Base-by-base conservation (phyloP, 2,888 invertebrate genomes). In the Drosophila kokeensis region DNA sequence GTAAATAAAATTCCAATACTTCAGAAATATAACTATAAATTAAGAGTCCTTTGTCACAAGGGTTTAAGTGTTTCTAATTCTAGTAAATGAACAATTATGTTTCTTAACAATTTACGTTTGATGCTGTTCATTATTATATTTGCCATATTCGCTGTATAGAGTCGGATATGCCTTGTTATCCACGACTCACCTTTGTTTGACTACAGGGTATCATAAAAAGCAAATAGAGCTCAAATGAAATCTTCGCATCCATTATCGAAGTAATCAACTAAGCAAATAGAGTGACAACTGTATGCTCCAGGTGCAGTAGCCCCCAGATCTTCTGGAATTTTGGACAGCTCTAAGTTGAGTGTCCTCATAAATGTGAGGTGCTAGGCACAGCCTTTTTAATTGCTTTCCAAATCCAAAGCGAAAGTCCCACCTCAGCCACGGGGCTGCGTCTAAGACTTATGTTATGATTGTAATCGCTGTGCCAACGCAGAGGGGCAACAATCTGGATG, bases 311-410 rank as follows among this genome's bases (percentile, higher is more conserved):
- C 27, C 52, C 32, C 27, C 40, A 42, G 62, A 42, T 34, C 50
- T 68, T 50, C 30, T 45, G 8, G 8, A 40, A 40, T 10, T 40
- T 4, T n/a, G 36, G 40, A 21, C 32, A 52, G 34, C 32, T 38
- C 13, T 38, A n/a, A 27, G 30, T 21, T 30, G 15, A 7, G 45
- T 24, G 58, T 52, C 10, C 59, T 55, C 73, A 78, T 73, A 67
- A 84, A 76, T 71, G 73, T 68, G 27, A 59, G 34, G 60, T 48
- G 36, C 21, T n/a, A 53, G 40, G 34, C 45, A 52, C 59, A 62
- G 69, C 59, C 79, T 79, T 84, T 73, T 81, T 87, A 87, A 87
- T 87, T 87, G 87, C 85, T 89, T 88, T 84, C 73, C 87, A 84
- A 87, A 87, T 80, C 75, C 72, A 59, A 54, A 4, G 38, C 32